Evolutionary conservation across 53 echinoderm and acorn worm species (phyloP).

Genomic region (Apostichopus leukothele): DNA sequence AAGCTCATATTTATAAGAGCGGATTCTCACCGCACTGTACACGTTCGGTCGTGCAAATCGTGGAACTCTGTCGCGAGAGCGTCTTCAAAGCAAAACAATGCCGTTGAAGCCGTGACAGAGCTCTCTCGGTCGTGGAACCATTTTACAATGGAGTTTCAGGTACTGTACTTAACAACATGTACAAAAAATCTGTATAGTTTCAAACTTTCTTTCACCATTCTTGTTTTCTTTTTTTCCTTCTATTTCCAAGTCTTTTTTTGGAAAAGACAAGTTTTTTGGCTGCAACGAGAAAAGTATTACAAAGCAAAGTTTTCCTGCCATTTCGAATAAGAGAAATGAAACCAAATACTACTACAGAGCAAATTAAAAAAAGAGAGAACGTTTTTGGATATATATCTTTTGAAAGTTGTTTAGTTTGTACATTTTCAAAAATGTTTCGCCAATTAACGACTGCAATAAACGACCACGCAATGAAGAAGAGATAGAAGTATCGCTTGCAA

Average conservation of each 20-base stretch:
- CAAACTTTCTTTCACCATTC: background rate
- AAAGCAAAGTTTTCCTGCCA: conserved; percentile 23
- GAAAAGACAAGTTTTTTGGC: background rate
- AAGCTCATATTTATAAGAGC: no score
- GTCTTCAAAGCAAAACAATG: no score
- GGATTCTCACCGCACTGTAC: no score
- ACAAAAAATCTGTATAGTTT: background rate
- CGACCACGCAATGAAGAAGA: background rate
- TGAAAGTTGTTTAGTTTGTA: background rate
- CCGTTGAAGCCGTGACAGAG: no score
- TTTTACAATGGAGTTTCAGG: background rate
- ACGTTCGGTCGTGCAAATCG: no score
- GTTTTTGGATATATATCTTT: no score
- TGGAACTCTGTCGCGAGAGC: no score
- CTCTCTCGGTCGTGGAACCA: no score
- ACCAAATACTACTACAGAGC: background rate
- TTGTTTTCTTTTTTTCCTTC: background rate
- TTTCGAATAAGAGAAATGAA: background rate
- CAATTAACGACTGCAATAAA: background rate
- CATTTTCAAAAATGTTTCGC: background rate
- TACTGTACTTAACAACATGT: conserved; percentile 7
- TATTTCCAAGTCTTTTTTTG: background rate
- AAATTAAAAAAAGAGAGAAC: no score
- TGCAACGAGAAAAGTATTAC: conserved; percentile 40
- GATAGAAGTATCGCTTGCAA: no score